phyloP scores from a whole-genome alignment of 2,113 vertebrate genomes.

The Myiagra hebetior region DNA sequence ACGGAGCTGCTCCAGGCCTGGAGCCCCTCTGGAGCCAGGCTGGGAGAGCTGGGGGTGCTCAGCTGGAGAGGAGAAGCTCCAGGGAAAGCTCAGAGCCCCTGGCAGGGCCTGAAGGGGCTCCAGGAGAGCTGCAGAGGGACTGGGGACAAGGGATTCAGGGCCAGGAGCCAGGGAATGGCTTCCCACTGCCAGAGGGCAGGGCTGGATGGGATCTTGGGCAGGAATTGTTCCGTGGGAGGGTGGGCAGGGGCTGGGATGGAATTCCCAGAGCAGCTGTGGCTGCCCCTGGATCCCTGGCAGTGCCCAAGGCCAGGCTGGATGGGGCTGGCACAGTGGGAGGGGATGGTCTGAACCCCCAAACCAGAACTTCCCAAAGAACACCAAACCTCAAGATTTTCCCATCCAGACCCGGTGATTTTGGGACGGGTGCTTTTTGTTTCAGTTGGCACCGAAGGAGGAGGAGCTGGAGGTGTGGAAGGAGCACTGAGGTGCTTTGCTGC shows the following conservation, averaged over 20 bases:
- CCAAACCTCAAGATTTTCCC: neutral
- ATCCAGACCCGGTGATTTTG: neutral
- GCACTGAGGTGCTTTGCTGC: neutral
- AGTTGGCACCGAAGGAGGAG: neutral
- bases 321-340: neutral
- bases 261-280: neutral
- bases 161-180: neutral
- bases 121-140: neutral
- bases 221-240: neutral
- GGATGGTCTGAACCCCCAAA: neutral
- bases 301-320: neutral
- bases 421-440: neutral
- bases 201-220: neutral
- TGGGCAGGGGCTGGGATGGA: neutral
- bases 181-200: neutral
- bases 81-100: neutral
- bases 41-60: neutral
- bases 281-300: neutral
- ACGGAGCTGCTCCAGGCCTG: rapidly evolving
- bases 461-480: neutral
- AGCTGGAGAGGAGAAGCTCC: neutral
- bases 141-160: neutral
- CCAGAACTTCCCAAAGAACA: neutral
- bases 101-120: neutral
- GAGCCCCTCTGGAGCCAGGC: neutral